These are phyloP conservation scores for Acanthopagrus latus DNA, from an alignment of 2,797 vertebrate species.

Conservation along the genomic window DNA sequence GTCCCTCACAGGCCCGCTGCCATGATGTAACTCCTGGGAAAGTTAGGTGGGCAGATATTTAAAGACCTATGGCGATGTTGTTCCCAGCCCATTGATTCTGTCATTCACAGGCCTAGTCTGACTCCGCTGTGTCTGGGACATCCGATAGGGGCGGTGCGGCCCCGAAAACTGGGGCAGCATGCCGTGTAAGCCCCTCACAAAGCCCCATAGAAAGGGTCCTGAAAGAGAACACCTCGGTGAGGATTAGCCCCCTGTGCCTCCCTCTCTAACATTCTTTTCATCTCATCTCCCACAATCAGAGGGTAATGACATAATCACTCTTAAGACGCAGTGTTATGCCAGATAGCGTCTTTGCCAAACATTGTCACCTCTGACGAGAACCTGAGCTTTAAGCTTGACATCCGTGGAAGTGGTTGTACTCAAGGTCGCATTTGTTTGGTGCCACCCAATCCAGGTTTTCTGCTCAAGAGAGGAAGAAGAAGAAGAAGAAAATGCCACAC, in stretches of 20 bases:
- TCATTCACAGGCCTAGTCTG: conserved; percentile 83
- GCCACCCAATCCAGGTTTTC: conserved; percentile 35
- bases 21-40: conserved; percentile 86
- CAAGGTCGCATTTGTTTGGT: conserved; percentile 47
- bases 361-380: conserved; percentile 76
- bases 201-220: conserved; percentile 86
- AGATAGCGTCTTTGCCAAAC: conserved; percentile 80
- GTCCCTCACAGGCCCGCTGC: conserved; percentile 65
- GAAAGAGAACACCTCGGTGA: conserved; percentile 87
- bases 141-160: conserved; percentile 86
- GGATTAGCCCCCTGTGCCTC: conserved; percentile 80
- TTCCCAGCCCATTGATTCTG: conserved; percentile 88
- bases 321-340: conserved; percentile 79
- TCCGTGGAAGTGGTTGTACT: conserved; percentile 57
- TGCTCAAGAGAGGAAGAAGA: background rate
- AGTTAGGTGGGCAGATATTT: conserved; percentile 84
- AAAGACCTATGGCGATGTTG: conserved; percentile 79
- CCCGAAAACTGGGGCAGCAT: conserved; percentile 83
- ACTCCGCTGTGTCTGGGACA: conserved; percentile 89
- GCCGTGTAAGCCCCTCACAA: conserved; percentile 87
- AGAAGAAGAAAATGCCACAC: conserved; percentile 46
- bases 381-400: conserved; percentile 61
- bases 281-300: conserved; percentile 84
- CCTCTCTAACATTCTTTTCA: conserved; percentile 83
- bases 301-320: conserved; percentile 87